A percentile compares a stretch with the other conserved stretches of the same genome.
Evolutionary conservation across 2,113 vertebrate species (phyloP).

Genomic region (Saccopteryx bilineata): DNA sequence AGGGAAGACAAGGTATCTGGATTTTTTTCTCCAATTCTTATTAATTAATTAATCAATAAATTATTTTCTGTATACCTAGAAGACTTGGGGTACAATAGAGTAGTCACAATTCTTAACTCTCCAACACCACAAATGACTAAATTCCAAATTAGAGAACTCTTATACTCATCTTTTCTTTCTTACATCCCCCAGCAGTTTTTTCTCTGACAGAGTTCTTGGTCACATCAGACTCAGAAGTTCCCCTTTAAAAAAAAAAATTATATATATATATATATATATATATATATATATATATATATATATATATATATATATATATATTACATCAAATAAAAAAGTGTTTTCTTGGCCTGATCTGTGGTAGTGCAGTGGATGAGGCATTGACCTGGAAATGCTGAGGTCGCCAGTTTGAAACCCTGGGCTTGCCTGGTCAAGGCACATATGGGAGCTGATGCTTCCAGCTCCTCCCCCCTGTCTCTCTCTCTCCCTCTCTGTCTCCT

Average conservation of each 20-base stretch:
- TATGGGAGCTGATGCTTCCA: no score
- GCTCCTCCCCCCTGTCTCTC: no score
- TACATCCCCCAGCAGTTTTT: neutral
- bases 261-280: no score
- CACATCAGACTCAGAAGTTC: neutral
- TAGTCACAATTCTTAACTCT: neutral
- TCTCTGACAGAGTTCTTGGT: neutral
- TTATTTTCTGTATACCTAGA: neutral
- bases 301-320: neutral
- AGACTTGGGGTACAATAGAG: neutral
- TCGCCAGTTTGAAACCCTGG: no score
- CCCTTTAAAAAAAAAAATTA: no score
- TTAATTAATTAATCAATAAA: neutral
- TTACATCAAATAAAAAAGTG: neutral
- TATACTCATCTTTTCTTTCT: neutral
- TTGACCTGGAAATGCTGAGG: no score
- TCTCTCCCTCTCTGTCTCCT: no score
- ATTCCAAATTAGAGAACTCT: neutral
- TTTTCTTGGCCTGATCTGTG: no score
- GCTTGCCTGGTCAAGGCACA: no score
- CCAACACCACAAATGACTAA: neutral
- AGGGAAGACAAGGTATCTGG: neutral
- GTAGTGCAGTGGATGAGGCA: no score
- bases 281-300: no score
- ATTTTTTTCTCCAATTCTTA: neutral